Conservation (phyloP, 1,140 invertebrate genomes). For the Caenorhabditis tropicalis region DNA sequence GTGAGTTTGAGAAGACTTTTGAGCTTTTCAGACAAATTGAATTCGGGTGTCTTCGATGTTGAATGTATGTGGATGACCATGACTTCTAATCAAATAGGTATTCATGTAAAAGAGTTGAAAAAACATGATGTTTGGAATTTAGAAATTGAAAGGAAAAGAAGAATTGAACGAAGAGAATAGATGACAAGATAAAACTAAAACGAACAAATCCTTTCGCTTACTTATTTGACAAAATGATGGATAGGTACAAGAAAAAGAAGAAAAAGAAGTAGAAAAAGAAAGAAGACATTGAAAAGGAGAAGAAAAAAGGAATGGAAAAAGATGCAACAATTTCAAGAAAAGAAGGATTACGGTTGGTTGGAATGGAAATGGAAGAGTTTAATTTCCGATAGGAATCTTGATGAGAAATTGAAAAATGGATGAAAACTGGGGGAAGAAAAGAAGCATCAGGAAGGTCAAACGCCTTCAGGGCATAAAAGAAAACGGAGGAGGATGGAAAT, state of each 20-base stretch:
- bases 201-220: conserved; percentile 21
- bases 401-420: conserved; percentile 24
- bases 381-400: conserved; percentile 16
- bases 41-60: background rate
- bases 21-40: conserved; percentile 35
- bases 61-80: background rate
- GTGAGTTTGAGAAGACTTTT: conserved; percentile 21
- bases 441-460: background rate
- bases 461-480: background rate
- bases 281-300: background rate
- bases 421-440: background rate
- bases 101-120: conserved; percentile 2
- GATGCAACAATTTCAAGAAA: no score
- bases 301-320: no score
- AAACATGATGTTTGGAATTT: background rate
- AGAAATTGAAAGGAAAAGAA: background rate
- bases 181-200: conserved; percentile 13
- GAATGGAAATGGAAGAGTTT: conserved; percentile 9
- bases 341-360: conserved; percentile 9
- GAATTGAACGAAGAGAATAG: background rate
- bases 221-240: conserved; percentile 18
- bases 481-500: background rate
- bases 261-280: background rate
- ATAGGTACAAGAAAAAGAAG: conserved; percentile 1
- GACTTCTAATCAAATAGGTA: conserved; percentile 19